Conservation (phyloP, 2,888 invertebrate genomes). For the Lingula anatina region DNA sequence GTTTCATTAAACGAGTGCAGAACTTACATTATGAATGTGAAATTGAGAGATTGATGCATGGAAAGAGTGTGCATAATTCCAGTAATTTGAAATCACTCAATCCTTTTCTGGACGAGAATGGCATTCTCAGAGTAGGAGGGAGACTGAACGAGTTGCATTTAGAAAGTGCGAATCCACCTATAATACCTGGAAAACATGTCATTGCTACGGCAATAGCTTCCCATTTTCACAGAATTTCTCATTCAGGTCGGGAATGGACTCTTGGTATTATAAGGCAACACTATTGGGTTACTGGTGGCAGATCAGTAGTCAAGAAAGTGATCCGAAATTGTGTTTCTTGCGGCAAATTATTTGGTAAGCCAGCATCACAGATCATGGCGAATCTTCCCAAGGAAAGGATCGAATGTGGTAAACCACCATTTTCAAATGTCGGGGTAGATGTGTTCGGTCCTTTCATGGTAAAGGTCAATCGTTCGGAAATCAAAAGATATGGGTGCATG, state of each 20-base stretch:
- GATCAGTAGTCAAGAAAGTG: neutral
- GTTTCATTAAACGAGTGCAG: no score
- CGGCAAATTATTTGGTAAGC: constrained; percentile 1
- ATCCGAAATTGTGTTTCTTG: constrained; percentile 2
- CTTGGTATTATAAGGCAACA: constrained; percentile 1
- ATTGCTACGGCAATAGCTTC: neutral
- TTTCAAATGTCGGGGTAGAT: neutral
- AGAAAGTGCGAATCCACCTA: neutral
- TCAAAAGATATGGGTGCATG: neutral
- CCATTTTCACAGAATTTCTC: neutral
- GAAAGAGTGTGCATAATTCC: no score
- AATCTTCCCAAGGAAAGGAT: neutral
- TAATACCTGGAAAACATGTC: neutral
- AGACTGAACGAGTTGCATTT: neutral
- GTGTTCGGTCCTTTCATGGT: neutral
- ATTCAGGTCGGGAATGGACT: constrained; percentile 1
- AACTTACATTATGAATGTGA: neutral
- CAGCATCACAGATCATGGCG: constrained; percentile 2
- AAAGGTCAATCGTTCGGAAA: neutral
- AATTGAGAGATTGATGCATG: neutral
- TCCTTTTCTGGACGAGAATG: neutral
- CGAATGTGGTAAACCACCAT: neutral
- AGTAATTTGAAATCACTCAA: neutral
- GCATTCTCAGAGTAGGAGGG: neutral
- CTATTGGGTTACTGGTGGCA: constrained; percentile 1